phyloP scores from a whole-genome alignment of 2,797 vertebrate species.

The Carcharodon carcharias region DNA sequence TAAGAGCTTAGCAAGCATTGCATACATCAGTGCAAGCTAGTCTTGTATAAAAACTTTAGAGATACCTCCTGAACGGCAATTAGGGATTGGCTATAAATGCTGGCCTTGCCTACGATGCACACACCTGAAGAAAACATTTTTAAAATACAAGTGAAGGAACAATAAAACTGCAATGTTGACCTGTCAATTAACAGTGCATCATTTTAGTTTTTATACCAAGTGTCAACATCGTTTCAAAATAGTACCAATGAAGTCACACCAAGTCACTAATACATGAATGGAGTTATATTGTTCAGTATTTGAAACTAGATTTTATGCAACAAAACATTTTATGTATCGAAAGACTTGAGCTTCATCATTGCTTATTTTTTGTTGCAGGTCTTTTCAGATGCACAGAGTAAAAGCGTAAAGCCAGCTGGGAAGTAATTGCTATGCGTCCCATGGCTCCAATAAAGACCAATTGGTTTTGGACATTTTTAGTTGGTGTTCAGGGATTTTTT shows the following conservation, averaged over 20 bases:
- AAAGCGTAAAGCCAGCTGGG: constrained; percentile 61
- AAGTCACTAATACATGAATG: background rate
- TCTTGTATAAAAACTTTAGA: background rate
- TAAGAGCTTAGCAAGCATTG: background rate
- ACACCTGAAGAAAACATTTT: too few relatives aligned
- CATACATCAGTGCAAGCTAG: background rate
- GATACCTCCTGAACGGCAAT: background rate
- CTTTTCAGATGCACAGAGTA: constrained; percentile 64
- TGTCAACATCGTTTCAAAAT: background rate
- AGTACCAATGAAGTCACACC: background rate
- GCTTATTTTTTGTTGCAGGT: constrained; percentile 55
- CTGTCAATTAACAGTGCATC: background rate
- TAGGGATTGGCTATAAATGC: background rate
- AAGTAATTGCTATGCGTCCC: constrained; percentile 56
- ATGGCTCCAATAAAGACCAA: constrained; percentile 64
- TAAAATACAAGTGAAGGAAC: background rate
- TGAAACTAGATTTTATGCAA: background rate
- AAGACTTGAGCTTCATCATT: constrained; percentile 47
- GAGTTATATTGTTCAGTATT: background rate
- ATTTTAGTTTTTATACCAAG: background rate
- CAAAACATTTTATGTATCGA: background rate
- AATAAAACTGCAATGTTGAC: background rate
- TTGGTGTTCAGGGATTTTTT: constrained; percentile 71
- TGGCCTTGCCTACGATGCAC: background rate
- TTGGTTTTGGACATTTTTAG: constrained; percentile 62